Evolutionary conservation across 2,888 invertebrate genomes (phyloP).

Genomic region (Pachydiplax longipennis): DNA sequence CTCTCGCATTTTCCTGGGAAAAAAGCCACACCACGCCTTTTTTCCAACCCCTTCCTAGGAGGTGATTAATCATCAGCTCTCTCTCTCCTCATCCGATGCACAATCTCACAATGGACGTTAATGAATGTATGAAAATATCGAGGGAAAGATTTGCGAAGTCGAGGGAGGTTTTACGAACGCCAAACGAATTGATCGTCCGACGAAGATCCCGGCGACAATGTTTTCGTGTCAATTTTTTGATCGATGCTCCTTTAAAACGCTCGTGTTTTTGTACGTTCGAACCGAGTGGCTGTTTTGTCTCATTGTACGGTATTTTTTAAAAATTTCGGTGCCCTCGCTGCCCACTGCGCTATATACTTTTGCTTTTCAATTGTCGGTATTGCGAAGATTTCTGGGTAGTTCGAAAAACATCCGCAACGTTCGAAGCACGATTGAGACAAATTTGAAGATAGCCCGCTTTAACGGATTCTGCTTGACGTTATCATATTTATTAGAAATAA

Average conservation of each 20-base stretch:
- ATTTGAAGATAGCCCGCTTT: not conserved
- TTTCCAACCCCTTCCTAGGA: conserved; percentile 8
- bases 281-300: not conserved
- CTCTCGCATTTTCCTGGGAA: not conserved
- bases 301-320: not conserved
- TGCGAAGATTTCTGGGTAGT: not conserved
- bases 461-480: too few relatives aligned
- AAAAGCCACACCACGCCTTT: not conserved
- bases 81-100: not conserved
- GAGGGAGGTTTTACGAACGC: not conserved
- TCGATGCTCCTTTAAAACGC: not conserved
- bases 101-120: not conserved
- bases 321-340: not conserved
- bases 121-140: not conserved
- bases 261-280: too few relatives aligned
- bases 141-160: not conserved
- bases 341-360: not conserved
- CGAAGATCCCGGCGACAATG: not conserved
- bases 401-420: not conserved
- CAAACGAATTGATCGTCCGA: not conserved
- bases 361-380: not conserved
- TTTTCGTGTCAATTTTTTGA: not conserved
- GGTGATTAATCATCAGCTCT: conserved; percentile 16
- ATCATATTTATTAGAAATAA: too few relatives aligned
- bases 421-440: not conserved